Percentiles rank a stretch among this genome's conserved stretches.
Evolutionary conservation across 2,888 invertebrate species (phyloP).

Genomic region (Callimorpha dominula): DNA sequence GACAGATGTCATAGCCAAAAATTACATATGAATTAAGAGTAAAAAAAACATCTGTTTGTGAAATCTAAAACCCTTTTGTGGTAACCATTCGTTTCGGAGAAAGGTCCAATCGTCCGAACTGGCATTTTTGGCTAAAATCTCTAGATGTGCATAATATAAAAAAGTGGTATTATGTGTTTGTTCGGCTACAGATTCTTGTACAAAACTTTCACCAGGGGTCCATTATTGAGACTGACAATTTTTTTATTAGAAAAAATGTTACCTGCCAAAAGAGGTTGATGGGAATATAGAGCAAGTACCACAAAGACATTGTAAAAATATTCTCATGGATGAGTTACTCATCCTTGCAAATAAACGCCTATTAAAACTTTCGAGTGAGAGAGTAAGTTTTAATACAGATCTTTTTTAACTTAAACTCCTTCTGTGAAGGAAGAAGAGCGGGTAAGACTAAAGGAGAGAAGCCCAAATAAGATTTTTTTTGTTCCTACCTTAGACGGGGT

Average conservation of each 20-base stretch:
- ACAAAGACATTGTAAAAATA: constrained; percentile 11
- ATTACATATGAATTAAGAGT: constrained; percentile 26
- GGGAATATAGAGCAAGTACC: constrained; percentile 64
- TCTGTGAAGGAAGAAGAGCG: background rate
- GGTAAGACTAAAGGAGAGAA: too few relatives aligned
- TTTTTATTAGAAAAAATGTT: constrained; percentile 55
- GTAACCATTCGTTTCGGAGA: constrained; percentile 53
- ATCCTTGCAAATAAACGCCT: constrained; percentile 3
- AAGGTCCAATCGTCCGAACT: constrained; percentile 71
- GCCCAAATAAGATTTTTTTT: too few relatives aligned
- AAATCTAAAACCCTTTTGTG: constrained; percentile 84
- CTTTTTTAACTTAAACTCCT: background rate
- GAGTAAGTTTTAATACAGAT: background rate
- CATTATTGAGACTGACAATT: constrained; percentile 58
- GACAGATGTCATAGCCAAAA: constrained; percentile 49
- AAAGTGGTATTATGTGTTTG: constrained; percentile 71
- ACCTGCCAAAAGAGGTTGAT: constrained; percentile 68
- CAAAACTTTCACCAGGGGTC: constrained; percentile 77
- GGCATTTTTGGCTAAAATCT: constrained; percentile 66
- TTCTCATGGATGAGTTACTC: constrained; percentile 26
- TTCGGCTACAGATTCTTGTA: constrained; percentile 67
- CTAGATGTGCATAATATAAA: constrained; percentile 59
- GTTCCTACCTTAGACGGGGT: too few relatives aligned
- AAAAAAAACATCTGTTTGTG: constrained; percentile 76
- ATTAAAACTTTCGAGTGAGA: background rate